These are phyloP conservation scores for Megaleporinus macrocephalus DNA, from an alignment of 2,113 vertebrate genomes.

Conservation along the genomic window DNA sequence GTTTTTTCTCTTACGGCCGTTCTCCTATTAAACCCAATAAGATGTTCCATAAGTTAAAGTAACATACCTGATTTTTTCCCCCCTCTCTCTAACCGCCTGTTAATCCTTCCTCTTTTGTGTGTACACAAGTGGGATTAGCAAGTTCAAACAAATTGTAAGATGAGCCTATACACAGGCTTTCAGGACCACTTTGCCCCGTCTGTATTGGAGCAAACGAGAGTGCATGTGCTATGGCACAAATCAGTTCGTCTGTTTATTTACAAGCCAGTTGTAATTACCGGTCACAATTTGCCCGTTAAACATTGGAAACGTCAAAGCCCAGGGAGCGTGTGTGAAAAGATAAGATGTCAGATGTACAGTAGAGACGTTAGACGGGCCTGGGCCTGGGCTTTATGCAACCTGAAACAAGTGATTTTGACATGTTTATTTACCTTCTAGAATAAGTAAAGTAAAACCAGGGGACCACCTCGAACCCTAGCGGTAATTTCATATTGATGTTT, in stretches of 20 bases:
- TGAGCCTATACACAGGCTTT: conserved; percentile 80
- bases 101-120: conserved; percentile 83
- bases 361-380: conserved; percentile 30
- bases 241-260: conserved; percentile 80
- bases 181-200: conserved; percentile 76
- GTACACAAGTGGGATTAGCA: conserved; percentile 76
- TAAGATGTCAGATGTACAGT: conserved; percentile 64
- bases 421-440: conserved; percentile 54
- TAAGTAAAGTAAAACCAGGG: conserved; percentile 50
- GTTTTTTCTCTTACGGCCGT: conserved; percentile 66
- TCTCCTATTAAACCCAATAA: conserved; percentile 57
- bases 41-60: conserved; percentile 28
- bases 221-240: conserved; percentile 69
- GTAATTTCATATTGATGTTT: conserved; percentile 49
- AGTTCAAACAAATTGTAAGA: conserved; percentile 82
- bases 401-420: conserved; percentile 19
- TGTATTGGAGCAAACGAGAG: conserved; percentile 67
- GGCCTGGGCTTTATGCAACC: conserved; percentile 3
- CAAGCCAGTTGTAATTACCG: conserved; percentile 80
- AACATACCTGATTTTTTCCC: conserved; percentile 64
- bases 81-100: conserved; percentile 72
- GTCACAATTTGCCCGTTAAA: conserved; percentile 57
- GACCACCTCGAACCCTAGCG: conserved; percentile 48
- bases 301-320: conserved; percentile 59
- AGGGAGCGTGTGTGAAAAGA: conserved; percentile 39